A percentile compares a stretch with the other conserved stretches of the same genome.
phyloP scores from a whole-genome alignment of 2,888 invertebrate genomes.

The Clistopyga incitator region DNA sequence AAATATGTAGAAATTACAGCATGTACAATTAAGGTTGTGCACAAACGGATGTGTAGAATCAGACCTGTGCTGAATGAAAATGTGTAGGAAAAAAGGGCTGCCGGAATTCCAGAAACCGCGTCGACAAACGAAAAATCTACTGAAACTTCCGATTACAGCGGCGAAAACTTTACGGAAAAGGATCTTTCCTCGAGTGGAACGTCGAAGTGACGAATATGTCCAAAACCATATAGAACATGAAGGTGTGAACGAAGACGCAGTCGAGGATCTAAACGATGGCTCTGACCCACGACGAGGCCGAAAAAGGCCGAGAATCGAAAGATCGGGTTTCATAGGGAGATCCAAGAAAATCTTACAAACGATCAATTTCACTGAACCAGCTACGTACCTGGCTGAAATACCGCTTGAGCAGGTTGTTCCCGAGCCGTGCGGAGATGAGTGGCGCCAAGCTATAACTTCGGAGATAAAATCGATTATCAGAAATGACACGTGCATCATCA shows the following conservation, averaged over 20 bases:
- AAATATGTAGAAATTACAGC: too few relatives aligned
- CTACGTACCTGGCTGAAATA: constrained; percentile 20
- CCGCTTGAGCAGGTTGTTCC: constrained; percentile 43
- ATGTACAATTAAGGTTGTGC: too few relatives aligned
- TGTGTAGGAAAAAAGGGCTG: too few relatives aligned
- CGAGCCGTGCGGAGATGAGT: constrained; percentile 33
- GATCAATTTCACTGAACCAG: constrained; percentile 1
- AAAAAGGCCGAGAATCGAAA: constrained; percentile 36
- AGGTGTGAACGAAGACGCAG: neutral
- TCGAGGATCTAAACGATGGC: neutral
- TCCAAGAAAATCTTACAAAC: constrained; percentile 38
- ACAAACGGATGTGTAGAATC: too few relatives aligned
- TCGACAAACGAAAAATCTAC: constrained; percentile 6
- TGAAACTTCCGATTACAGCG: neutral
- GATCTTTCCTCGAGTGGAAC: constrained; percentile 1
- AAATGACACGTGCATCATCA: constrained; percentile 50
- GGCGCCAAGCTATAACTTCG: constrained; percentile 39
- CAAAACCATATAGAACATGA: constrained; percentile 17
- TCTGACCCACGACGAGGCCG: constrained; percentile 12
- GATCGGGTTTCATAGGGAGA: constrained; percentile 41
- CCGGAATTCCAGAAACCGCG: constrained; percentile 25
- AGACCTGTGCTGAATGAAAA: too few relatives aligned
- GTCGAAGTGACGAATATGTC: neutral
- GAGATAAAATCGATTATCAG: constrained; percentile 46
- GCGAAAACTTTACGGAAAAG: constrained; percentile 11